Evolutionary conservation across 2,113 vertebrate species (phyloP).

Genomic region (Forbesichthys agassizii): DNA sequence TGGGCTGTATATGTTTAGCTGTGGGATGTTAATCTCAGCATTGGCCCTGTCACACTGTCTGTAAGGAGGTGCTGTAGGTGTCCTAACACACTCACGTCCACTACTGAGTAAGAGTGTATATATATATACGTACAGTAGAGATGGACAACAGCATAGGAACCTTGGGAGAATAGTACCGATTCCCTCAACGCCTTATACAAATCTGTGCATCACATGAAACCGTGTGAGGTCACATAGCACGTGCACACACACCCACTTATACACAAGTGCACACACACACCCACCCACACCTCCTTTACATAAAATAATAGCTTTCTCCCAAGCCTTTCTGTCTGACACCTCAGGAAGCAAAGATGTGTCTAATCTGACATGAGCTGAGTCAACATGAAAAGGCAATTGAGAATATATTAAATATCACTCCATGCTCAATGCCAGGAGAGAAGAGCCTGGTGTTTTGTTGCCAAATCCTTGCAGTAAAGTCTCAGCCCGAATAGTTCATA

Average conservation of each 20-base stretch:
- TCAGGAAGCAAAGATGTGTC: conserved; percentile 21
- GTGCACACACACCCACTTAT: not conserved
- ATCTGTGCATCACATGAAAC: conserved; percentile 27
- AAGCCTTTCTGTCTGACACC: not conserved
- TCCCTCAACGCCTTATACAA: conserved; percentile 34
- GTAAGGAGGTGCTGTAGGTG: conserved; percentile 35
- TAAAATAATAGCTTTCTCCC: not conserved
- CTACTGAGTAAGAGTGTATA: conserved; percentile 47
- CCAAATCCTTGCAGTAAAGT: conserved; percentile 9
- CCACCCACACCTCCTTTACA: conserved; percentile 10
- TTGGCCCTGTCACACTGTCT: conserved; percentile 57
- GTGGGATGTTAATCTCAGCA: conserved; percentile 70
- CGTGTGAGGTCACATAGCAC: conserved; percentile 28
- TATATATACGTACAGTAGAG: conserved; percentile 10
- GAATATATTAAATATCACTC: conserved; percentile 46
- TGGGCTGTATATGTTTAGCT: conserved; percentile 60
- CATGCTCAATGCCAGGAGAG: conserved; percentile 21
- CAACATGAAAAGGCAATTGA: conserved; percentile 45
- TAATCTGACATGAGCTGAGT: conserved; percentile 56
- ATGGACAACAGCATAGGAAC: conserved; percentile 42
- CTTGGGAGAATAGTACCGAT: conserved; percentile 20
- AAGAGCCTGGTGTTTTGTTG: conserved; percentile 7
- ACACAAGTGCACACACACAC: conserved; percentile 3
- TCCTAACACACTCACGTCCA: conserved; percentile 50
- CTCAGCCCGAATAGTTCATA: conserved; percentile 25